Evolutionary conservation across 2,113 vertebrate species (phyloP).

Genomic region (Ochotona curzoniae): DNA sequence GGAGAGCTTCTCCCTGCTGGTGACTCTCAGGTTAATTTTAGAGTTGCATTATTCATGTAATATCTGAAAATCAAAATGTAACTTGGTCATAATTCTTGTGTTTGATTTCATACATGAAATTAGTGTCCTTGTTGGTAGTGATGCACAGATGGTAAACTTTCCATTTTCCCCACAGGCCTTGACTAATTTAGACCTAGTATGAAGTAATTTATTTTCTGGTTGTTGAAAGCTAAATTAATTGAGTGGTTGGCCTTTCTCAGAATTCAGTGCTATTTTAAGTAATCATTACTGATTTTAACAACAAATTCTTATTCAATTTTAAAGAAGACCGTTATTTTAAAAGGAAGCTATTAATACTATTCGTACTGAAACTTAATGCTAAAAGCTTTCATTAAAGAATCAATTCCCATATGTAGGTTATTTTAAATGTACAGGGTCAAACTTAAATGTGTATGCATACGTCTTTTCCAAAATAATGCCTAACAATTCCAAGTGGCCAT

Average conservation of each 20-base stretch:
- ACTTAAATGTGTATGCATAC: slow-evolving; percentile 64
- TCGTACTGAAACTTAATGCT: slow-evolving; percentile 33
- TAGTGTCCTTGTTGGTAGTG: background rate
- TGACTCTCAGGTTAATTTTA: slow-evolving; percentile 55
- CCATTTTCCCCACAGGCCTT: background rate
- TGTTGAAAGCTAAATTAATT: slow-evolving; percentile 59
- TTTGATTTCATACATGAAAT: slow-evolving; percentile 59
- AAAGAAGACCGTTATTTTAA: background rate
- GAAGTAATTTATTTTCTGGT: slow-evolving; percentile 35
- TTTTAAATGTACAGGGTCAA: slow-evolving; percentile 41
- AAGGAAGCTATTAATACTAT: slow-evolving; percentile 26
- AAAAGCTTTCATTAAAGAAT: background rate
- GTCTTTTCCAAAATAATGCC: slow-evolving; percentile 61
- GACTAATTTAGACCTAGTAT: slow-evolving; percentile 36
- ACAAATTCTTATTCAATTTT: slow-evolving; percentile 36
- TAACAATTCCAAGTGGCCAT: slow-evolving; percentile 49
- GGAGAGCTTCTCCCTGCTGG: background rate
- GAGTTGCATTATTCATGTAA: slow-evolving; percentile 54
- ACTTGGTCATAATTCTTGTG: slow-evolving; percentile 5
- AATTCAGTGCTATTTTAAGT: slow-evolving; percentile 59
- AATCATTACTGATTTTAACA: slow-evolving; percentile 36
- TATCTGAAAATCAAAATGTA: background rate
- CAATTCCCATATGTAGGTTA: slow-evolving; percentile 48
- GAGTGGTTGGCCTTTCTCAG: slow-evolving; percentile 55
- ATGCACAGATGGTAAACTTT: slow-evolving; percentile 41